Conservation (phyloP, 2,797 vertebrate species). For the Otolemur crassicaudatus region DNA sequence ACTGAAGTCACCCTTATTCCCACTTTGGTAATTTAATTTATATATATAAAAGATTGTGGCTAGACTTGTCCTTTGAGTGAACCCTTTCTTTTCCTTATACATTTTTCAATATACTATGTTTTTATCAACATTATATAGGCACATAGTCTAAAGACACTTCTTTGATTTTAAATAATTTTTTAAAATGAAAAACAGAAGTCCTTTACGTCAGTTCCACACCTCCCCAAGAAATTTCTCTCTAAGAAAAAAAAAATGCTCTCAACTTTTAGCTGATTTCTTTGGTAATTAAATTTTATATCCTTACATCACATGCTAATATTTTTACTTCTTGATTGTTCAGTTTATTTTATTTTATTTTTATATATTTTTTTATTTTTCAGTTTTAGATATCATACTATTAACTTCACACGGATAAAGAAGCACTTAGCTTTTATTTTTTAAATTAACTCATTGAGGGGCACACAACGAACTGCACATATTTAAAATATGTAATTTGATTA, state of each 20-base stretch:
- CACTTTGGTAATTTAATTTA: constrained; percentile 43
- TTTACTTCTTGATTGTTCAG: constrained; percentile 13
- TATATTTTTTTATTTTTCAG: constrained; percentile 12
- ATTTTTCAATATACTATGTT: not conserved
- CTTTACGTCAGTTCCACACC: not conserved
- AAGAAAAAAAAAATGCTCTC: not conserved
- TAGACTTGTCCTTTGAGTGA: not conserved
- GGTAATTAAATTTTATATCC: not conserved
- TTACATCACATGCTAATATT: not conserved
- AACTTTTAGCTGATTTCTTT: constrained; percentile 22
- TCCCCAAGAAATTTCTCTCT: not conserved
- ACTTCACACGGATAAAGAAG: not conserved
- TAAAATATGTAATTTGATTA: not conserved
- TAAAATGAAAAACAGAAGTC: not conserved
- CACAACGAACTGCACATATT: not conserved
- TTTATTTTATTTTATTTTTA: not conserved
- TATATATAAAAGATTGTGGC: not conserved
- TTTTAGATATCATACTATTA: constrained; percentile 5
- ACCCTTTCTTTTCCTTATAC: not conserved
- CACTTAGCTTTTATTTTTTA: not conserved
- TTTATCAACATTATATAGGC: not conserved
- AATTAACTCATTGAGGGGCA: not conserved
- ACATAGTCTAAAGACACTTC: not conserved
- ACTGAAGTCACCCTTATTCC: constrained; percentile 23
- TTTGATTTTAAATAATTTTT: not conserved